Percentiles rank a stretch among this genome's conserved stretches.
These are phyloP conservation scores for Dicrostonyx torquatus DNA, from an alignment of 2,797 vertebrate genomes.

Conservation along the genomic window DNA sequence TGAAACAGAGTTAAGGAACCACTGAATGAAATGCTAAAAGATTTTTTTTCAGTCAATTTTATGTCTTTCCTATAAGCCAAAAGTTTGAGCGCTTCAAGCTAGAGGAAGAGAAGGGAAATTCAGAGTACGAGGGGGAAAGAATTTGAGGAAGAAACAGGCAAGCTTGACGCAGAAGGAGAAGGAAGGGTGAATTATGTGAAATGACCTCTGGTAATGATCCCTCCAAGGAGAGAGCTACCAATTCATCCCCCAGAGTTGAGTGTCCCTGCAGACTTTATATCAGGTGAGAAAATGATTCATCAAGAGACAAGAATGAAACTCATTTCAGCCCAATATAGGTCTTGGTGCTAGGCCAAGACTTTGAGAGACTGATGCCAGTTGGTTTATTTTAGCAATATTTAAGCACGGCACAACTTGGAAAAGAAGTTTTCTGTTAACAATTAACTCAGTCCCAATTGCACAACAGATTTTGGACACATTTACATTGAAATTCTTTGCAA, in stretches of 20 bases:
- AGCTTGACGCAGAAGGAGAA: not conserved
- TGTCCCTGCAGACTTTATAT: not conserved
- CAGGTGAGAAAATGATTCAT: not conserved
- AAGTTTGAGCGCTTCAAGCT: not conserved
- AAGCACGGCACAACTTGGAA: not conserved
- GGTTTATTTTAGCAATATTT: not conserved
- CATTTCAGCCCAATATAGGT: not conserved
- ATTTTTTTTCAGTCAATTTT: not conserved
- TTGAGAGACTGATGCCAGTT: not conserved
- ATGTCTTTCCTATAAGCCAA: not conserved
- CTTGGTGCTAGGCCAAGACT: not conserved
- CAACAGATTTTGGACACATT: not conserved
- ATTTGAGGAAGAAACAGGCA: not conserved
- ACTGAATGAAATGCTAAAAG: not conserved
- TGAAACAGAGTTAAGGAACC: not conserved
- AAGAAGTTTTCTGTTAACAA: not conserved
- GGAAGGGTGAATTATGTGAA: not conserved
- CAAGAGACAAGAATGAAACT: not conserved
- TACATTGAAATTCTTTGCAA: not conserved
- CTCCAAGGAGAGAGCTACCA: no score
- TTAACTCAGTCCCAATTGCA: not conserved
- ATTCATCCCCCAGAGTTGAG: rapidly evolving
- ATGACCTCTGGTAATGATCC: not conserved
- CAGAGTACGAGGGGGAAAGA: not conserved
- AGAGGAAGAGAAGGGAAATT: not conserved